Evolutionary conservation across 2,888 invertebrate species (phyloP), one percentile per base, ranked within the genome.

Genomic region (Troides helena): DNA sequence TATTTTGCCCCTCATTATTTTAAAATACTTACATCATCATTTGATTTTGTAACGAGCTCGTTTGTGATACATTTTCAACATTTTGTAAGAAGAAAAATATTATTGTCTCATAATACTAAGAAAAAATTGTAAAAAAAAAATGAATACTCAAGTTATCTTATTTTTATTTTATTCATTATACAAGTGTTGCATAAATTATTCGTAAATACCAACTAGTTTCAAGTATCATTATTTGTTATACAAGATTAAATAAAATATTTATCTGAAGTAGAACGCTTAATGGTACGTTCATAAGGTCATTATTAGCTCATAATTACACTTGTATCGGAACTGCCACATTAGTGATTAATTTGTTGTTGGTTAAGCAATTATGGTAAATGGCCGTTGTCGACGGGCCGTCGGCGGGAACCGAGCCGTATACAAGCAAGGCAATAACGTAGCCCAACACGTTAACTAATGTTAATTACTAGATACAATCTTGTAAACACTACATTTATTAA

Each of bases 261-360:
- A 71, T 74, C 75, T 72, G 73, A 71, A 74, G 59, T 73, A 65
- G 72, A 70, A 69, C 72, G 72, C 73, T 73, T 75, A 77, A 78
- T 78, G 30, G 78, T 80, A 73, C 76, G 73, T 81, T 84, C 83
- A 84, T 80, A 77, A 80, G 78, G 79, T 82, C 83, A 83, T 85
- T 83, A 83, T 83, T 83, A 79, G 74, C 81, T 83, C 74, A 78
- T 82, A 74, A 78, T 82, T 83, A 84, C 84, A 78, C 75, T 78
- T 76, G 79, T 85, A 86, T 86, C 83, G 78, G 75, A 79, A 80
- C 84, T 87, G 89, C 88, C 89, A 84, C 82, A 85, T 86, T 85
- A 84, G 84, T 89, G 86, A 90, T 90, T 89, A 88, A 89, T 89
- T 84, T 78, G 86, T 86, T 85, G 85, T 83, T 82, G 79, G 83